These are phyloP conservation scores for Masticophis lateralis DNA, from an alignment of 2,797 vertebrate genomes.

Conservation along the genomic window DNA sequence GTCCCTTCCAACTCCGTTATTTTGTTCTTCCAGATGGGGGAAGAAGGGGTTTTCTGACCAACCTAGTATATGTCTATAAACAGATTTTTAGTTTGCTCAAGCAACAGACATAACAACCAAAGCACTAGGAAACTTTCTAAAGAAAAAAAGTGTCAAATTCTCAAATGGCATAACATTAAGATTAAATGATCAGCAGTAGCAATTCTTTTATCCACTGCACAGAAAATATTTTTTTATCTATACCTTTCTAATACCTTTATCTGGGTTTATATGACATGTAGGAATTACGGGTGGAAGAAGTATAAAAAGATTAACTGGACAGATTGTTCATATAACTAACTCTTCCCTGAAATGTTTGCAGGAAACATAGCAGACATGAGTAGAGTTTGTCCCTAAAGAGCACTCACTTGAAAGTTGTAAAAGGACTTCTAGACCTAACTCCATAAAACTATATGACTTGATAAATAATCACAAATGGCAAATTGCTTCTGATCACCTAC, in stretches of 20 bases:
- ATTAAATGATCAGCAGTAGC: neutral
- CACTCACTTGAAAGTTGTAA: conserved; percentile 1
- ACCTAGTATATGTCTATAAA: neutral
- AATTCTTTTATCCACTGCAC: neutral
- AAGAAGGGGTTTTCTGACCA: neutral
- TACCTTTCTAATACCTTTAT: conserved; percentile 9
- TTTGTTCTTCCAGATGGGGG: neutral
- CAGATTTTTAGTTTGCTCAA: neutral
- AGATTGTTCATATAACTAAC: conserved; percentile 34
- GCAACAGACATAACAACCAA: neutral
- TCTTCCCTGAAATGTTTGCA: conserved; percentile 15
- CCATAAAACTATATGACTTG: neutral
- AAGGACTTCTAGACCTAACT: conserved; percentile 21
- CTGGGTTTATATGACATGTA: neutral
- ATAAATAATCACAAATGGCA: neutral
- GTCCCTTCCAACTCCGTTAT: neutral
- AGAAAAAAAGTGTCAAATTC: neutral
- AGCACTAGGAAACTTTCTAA: neutral
- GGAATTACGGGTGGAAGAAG: neutral
- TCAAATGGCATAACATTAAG: neutral
- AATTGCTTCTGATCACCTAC: conserved; percentile 28
- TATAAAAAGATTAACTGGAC: conserved; percentile 6
- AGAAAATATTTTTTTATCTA: neutral
- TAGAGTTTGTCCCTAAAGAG: conserved; percentile 7
- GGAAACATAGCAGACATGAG: conserved; percentile 28